These are phyloP conservation scores for Serinus canaria DNA, from an alignment of 2,113 vertebrate genomes.

Conservation along the genomic window DNA sequence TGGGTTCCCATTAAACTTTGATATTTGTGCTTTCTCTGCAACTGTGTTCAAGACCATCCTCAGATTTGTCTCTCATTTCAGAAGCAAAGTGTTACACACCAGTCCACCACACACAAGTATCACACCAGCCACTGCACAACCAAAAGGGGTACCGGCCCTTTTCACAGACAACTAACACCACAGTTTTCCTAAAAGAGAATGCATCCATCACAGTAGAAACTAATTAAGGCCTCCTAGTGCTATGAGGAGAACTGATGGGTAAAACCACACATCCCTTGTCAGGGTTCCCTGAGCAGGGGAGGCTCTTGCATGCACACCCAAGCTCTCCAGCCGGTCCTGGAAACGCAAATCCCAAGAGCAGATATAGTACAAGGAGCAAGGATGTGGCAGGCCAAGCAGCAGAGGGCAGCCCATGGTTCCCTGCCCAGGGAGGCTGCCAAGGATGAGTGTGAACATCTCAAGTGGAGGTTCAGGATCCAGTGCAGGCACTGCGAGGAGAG, in stretches of 20 bases:
- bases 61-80: background rate
- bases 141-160: background rate
- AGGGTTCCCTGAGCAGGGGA: background rate
- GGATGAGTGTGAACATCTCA: background rate
- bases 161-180: background rate
- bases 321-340: background rate
- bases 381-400: background rate
- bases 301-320: background rate
- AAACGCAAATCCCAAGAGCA: background rate
- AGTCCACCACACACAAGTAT: background rate
- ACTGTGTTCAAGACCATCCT: background rate
- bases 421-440: background rate
- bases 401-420: background rate
- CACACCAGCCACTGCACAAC: background rate
- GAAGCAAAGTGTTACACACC: background rate
- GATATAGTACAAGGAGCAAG: background rate
- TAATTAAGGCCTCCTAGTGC: background rate
- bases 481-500: background rate
- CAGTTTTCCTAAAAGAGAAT: background rate
- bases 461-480: background rate
- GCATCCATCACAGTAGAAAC: background rate
- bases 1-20: constrained; percentile 22
- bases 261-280: background rate
- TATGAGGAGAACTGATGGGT: background rate
- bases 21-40: background rate